Percentiles rank a stretch among this genome's conserved stretches.
Conservation (phyloP, 1,140 invertebrate genomes). For the Pseudobourletiella spinata region DNA sequence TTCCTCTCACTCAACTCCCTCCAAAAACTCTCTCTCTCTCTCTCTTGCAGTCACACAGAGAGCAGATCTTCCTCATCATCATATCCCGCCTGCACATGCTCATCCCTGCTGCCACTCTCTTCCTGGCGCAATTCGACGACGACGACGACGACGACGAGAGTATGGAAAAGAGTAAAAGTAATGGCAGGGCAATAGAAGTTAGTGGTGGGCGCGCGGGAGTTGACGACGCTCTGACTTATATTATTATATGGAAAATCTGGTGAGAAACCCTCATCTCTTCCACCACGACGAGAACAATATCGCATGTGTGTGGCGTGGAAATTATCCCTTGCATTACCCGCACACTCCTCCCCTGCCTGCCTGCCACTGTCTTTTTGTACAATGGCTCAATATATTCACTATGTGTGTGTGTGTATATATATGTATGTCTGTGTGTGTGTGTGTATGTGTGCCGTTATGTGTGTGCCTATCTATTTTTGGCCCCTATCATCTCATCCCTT, state of each 20-base stretch:
- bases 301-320: neutral
- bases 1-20: too few species aligned
- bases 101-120: too few species aligned
- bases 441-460: too few species aligned
- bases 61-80: neutral
- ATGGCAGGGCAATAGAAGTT: neutral
- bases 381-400: too few species aligned
- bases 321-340: neutral
- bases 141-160: neutral
- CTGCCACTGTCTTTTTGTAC: neutral
- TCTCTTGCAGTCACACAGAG: neutral
- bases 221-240: too few species aligned
- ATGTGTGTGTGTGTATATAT: neutral
- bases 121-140: too few species aligned
- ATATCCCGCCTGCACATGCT: neutral
- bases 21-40: constrained; percentile 1
- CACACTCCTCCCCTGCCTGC: neutral
- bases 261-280: neutral
- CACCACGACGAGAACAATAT: too few species aligned
- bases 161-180: neutral
- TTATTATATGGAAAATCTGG: neutral
- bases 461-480: constrained; percentile 6
- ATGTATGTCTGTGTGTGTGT: neutral
- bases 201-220: too few species aligned
- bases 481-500: neutral